phyloP scores from a whole-genome alignment of 2,797 vertebrate genomes.

The Diplodus puntazzo region DNA sequence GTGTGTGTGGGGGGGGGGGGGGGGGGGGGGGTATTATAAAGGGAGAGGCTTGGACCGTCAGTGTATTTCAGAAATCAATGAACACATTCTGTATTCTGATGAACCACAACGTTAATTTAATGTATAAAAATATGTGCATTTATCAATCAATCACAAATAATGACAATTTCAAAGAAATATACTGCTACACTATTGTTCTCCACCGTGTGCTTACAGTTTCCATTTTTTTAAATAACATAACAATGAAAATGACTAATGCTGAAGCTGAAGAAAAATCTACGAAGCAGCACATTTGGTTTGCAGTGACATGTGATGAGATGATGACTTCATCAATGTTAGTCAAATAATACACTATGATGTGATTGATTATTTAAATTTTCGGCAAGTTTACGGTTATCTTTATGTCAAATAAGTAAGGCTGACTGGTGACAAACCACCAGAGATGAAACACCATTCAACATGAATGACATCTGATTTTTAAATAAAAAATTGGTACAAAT shows the following conservation, averaged over 20 bases:
- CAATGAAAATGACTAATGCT: conserved; percentile 8
- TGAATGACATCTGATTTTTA: conserved; percentile 70
- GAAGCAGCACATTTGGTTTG: conserved; percentile 57
- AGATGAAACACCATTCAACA: conserved; percentile 72
- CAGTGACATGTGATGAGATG: conserved; percentile 23
- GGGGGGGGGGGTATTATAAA: no score
- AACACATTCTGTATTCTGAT: conserved; percentile 22
- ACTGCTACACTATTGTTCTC: conserved; percentile 19
- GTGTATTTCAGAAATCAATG: conserved; percentile 23
- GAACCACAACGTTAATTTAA: conserved; percentile 44
- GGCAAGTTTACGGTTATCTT: conserved; percentile 26
- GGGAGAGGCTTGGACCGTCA: neutral
- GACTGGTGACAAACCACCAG: conserved; percentile 65
- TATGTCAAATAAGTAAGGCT: conserved; percentile 57
- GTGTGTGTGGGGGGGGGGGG: no score
- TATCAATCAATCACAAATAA: conserved; percentile 35
- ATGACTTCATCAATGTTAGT: conserved; percentile 3
- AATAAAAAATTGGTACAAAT: conserved; percentile 45
- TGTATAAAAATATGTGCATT: conserved; percentile 56
- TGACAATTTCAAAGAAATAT: conserved; percentile 27
- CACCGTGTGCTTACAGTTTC: conserved; percentile 17
- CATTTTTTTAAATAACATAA: conserved; percentile 27
- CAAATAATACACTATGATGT: conserved; percentile 17
- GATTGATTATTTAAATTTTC: conserved; percentile 25
- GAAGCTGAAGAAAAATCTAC: conserved; percentile 36